Evolutionary conservation across 2,797 vertebrate species (phyloP).

Genomic region (Mycteria americana): DNA sequence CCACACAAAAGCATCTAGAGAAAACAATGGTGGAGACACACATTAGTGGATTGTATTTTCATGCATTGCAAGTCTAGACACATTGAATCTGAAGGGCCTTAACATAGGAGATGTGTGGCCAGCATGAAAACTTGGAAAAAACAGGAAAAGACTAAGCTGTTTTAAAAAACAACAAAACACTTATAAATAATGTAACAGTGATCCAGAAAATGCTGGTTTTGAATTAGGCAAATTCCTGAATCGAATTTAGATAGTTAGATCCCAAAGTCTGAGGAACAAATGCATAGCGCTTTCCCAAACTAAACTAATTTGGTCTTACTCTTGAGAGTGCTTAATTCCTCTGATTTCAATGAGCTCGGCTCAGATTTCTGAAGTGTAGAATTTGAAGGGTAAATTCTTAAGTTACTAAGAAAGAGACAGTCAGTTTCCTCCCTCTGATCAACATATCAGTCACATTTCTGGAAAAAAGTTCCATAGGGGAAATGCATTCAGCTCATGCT

Average conservation of each 20-base stretch:
- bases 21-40: background rate
- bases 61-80: background rate
- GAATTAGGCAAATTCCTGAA: background rate
- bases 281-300: background rate
- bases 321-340: background rate
- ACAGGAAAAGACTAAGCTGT: background rate
- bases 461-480: background rate
- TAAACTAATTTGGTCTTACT: background rate
- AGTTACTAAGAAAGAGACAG: background rate
- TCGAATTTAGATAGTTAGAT: background rate
- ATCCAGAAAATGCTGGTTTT: background rate
- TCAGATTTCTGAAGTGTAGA: background rate
- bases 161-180: background rate
- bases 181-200: background rate
- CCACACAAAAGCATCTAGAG: background rate
- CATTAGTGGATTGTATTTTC: background rate
- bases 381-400: background rate
- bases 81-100: background rate
- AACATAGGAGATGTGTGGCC: background rate
- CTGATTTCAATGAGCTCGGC: background rate
- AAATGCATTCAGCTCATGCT: background rate
- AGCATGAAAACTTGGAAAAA: background rate
- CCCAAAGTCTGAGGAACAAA: background rate
- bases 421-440: background rate
- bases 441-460: background rate